These are phyloP conservation scores for Corvus moneduloides DNA, from an alignment of 2,113 vertebrate species.

Conservation along the genomic window DNA sequence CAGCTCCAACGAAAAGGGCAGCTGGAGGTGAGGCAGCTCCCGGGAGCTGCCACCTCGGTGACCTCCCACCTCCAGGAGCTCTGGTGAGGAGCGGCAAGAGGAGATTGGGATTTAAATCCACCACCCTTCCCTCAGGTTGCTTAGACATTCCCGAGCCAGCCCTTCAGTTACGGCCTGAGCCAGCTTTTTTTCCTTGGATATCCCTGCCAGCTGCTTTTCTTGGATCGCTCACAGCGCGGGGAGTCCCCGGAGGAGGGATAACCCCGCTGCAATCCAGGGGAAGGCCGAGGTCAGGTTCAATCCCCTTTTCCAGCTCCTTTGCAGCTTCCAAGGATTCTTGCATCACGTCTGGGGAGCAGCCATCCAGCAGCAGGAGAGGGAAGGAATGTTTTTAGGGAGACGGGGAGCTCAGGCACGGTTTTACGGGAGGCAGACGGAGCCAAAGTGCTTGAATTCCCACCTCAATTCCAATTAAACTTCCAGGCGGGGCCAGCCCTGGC, in stretches of 20 bases:
- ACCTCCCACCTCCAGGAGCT: neutral
- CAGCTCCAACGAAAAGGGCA: neutral
- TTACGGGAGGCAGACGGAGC: neutral
- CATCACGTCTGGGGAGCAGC: neutral
- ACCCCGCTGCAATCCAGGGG: neutral
- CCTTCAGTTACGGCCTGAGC: neutral
- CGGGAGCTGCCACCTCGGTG: neutral
- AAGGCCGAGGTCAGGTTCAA: neutral
- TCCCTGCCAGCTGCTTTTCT: neutral
- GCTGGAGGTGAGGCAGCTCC: neutral
- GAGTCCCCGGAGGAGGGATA: neutral
- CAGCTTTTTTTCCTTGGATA: neutral
- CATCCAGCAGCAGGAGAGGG: neutral
- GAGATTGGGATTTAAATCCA: neutral
- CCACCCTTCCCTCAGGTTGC: neutral
- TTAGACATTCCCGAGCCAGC: neutral
- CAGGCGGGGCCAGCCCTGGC: neutral
- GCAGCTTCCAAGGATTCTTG: neutral
- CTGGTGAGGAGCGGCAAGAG: neutral
- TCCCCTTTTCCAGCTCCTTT: neutral
- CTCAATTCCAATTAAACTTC: neutral
- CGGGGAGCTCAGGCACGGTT: neutral
- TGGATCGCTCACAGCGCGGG: rapidly evolving
- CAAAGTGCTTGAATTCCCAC: neutral
- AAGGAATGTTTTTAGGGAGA: neutral